Evolutionary conservation across 92 coral and sea anemone genomes (phyloP).

Genomic region (Bergia sp.): DNA sequence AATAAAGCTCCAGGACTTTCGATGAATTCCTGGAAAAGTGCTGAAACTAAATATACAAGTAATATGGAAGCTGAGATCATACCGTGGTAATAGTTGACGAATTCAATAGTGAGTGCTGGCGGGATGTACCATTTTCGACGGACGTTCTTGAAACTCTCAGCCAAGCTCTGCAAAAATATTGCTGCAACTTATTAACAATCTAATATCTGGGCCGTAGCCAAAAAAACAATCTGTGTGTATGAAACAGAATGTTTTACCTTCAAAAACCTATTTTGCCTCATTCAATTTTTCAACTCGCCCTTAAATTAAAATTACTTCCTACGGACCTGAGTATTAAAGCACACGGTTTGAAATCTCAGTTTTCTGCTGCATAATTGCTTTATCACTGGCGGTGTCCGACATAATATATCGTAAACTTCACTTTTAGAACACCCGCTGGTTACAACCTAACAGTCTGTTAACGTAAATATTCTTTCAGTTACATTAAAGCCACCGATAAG

Average conservation of each 20-base stretch:
- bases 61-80: conserved; percentile 11
- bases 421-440: not conserved
- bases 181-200: not conserved
- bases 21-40: not conserved
- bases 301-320: too few species aligned
- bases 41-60: not conserved
- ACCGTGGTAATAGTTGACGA: conserved; percentile 96
- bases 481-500: not conserved
- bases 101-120: conserved; percentile 94
- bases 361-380: not conserved
- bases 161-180: conserved; percentile 48
- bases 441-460: not conserved
- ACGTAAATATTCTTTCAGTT: not conserved
- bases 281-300: too few species aligned
- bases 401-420: not conserved
- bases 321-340: not conserved
- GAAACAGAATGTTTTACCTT: too few species aligned
- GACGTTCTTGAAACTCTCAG: conserved; percentile 75
- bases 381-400: not conserved
- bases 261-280: too few species aligned
- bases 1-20: too few species aligned
- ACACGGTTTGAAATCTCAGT: not conserved
- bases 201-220: not conserved
- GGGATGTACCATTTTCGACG: conserved; percentile 97
- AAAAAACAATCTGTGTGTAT: too few species aligned